Evolutionary conservation across 2,888 invertebrate species (phyloP).

Genomic region (Melipona beecheii): DNA sequence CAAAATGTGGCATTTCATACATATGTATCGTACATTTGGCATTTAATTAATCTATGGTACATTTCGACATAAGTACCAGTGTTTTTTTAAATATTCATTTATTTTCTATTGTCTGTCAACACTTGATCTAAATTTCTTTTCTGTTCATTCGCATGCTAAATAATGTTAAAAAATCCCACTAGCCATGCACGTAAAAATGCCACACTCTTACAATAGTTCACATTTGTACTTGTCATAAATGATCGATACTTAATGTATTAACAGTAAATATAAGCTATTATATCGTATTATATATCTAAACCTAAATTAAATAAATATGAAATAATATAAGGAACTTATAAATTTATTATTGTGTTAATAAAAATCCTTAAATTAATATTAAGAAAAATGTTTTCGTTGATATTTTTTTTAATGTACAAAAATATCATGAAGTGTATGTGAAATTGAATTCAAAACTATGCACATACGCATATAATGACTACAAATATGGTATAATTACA

Average conservation of each 20-base stretch:
- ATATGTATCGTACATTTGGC: conserved; percentile 29
- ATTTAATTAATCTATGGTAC: conserved; percentile 29
- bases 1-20: conserved; percentile 45
- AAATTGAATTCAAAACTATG: conserved; percentile 24
- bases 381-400: conserved; percentile 4
- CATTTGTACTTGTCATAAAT: conserved; percentile 64
- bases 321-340: too few relatives aligned
- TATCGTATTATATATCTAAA: conserved; percentile 23
- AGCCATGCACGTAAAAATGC: conserved; percentile 49
- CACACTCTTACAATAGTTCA: conserved; percentile 57
- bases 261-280: conserved; percentile 8
- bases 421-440: conserved; percentile 22
- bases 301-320: conserved; percentile 46
- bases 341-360: conserved; percentile 1
- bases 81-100: neutral
- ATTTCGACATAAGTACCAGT: conserved; percentile 24
- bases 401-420: conserved; percentile 17
- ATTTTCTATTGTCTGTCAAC: neutral
- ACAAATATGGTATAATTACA: conserved; percentile 61
- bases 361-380: neutral
- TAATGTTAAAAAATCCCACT: conserved; percentile 27
- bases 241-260: conserved; percentile 37
- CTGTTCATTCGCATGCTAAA: neutral
- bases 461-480: conserved; percentile 47
- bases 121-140: conserved; percentile 5